These are phyloP conservation scores for Sturnira hondurensis DNA, from an alignment of 2,113 vertebrate genomes.

Conservation along the genomic window DNA sequence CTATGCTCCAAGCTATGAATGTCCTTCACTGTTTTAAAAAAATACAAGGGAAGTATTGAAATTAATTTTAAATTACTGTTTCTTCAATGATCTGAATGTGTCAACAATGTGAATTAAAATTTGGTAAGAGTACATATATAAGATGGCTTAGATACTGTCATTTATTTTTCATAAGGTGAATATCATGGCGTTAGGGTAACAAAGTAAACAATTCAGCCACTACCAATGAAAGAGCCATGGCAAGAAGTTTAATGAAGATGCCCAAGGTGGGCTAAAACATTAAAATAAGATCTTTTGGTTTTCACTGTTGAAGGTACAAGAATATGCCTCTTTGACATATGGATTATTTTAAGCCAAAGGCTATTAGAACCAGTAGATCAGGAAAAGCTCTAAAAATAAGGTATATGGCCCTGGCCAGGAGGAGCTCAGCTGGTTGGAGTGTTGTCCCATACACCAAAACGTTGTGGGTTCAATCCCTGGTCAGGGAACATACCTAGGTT, in stretches of 20 bases:
- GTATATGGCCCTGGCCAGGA: too few relatives aligned
- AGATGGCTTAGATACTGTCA: not conserved
- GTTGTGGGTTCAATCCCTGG: too few relatives aligned
- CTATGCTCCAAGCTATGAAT: not conserved
- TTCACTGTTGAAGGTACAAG: not conserved
- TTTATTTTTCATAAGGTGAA: not conserved
- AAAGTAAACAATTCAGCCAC: not conserved
- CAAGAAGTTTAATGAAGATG: not conserved
- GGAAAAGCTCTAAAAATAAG: not conserved
- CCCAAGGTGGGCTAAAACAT: not conserved
- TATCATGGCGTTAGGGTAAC: not conserved
- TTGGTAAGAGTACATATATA: not conserved
- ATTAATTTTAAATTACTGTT: conserved; percentile 1
- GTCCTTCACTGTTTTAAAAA: not conserved
- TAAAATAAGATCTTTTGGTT: not conserved
- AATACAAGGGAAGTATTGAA: not conserved
- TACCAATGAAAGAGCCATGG: not conserved
- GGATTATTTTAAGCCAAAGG: not conserved
- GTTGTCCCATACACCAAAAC: too few relatives aligned
- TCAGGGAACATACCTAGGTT: too few relatives aligned
- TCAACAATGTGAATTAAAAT: not conserved
- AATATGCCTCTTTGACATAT: not conserved
- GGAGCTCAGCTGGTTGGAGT: too few relatives aligned
- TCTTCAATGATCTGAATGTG: not conserved
- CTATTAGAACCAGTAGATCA: not conserved